Base-by-base conservation (phyloP, 37 sponge, comb jelly and placozoan genomes). In the Hormiphora californensis region DNA sequence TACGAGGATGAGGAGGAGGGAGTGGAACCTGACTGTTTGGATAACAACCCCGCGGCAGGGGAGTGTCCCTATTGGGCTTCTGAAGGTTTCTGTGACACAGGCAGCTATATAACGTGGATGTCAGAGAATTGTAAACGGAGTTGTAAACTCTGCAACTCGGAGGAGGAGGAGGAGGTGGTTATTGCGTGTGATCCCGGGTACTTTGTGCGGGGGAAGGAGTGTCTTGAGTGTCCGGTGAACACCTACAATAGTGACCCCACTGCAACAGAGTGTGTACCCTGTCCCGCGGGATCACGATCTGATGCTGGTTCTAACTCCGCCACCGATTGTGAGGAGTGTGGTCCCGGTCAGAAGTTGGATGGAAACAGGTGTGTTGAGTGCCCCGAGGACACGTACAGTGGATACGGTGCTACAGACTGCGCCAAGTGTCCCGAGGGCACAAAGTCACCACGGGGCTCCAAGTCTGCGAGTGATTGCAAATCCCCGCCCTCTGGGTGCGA, bases 351-450 rank as follows among this genome's bases (percentile, higher is more conserved):
- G 0, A n/a, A 40, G 27, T 30, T 73, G 25, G 46, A 1, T 2
- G 43, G 25, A n/a, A 73, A 73, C 27, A 73, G 81, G 44, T 73
- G 81, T 73, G 81, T 27, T 25, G 25, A 3, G 35, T 73, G 81
- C 22, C 23, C 36, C 1, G 11, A 22, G 7, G 44, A 73, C 46
- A 40, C 81, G n/a, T 73, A n/a, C 44, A 40, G 44, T 30, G 43
- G 44, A 4, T 73, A 73, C 35, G 81, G 44, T 5, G 81, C 81
- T 22, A 33, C 35, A 7, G 44, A 21, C 4, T 73, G 81, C 46
- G 43, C 81, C 15, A 36, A 39, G 46, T 73, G 81, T 33, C 81
- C 81, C 2, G 44, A 39, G 12, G 35, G 35, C 3, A 36, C 81
- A 2, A 73, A 28, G 44, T 73, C 81, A 8, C 21, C 25, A 11